phyloP scores from a whole-genome alignment of 2,113 vertebrate genomes.

The Trochalopteron elliotii region DNA sequence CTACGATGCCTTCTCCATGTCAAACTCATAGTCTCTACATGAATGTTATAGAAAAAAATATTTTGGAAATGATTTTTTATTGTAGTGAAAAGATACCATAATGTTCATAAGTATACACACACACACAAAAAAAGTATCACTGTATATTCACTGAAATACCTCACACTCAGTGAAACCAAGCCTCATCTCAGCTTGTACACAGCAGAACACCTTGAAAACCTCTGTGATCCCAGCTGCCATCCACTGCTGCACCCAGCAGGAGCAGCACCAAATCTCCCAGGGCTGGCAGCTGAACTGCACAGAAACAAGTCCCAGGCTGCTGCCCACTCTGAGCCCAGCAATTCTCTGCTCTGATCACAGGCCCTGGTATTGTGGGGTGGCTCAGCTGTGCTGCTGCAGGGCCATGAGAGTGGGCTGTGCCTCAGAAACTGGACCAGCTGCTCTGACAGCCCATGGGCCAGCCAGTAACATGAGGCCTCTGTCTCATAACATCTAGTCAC shows the following conservation, averaged over 20 bases:
- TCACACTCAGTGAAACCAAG: background rate
- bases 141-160: conserved; percentile 22
- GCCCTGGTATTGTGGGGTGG: background rate
- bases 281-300: background rate
- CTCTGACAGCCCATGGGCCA: background rate
- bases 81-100: conserved; percentile 46
- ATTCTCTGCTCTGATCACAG: background rate
- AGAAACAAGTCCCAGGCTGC: background rate
- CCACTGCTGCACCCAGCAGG: background rate
- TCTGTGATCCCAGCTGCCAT: background rate
- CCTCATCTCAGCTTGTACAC: background rate
- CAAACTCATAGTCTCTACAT: background rate
- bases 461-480: background rate
- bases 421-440: background rate
- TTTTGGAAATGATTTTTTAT: conserved; percentile 56
- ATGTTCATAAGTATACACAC: background rate
- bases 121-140: background rate
- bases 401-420: background rate
- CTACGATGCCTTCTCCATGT: background rate
- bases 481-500: background rate
- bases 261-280: background rate
- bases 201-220: background rate
- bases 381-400: background rate
- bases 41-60: background rate
- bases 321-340: background rate